Evolutionary conservation across 2,888 invertebrate species (phyloP).

Genomic region (Trichopria drosophilae): DNA sequence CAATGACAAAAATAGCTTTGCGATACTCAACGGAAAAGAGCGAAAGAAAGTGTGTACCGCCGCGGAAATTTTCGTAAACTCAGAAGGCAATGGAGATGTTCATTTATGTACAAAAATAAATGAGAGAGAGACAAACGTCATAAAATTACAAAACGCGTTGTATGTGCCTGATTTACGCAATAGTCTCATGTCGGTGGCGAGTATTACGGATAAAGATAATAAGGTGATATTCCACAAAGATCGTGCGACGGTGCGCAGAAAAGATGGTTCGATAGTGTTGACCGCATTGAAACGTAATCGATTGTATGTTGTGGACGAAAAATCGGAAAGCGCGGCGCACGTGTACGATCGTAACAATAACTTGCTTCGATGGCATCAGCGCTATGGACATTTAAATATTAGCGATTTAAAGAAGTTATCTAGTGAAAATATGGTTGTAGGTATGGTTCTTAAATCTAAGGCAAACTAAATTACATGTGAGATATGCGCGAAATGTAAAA

Average conservation of each 20-base stretch:
- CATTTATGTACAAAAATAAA: slow-evolving; percentile 8
- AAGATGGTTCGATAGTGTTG: slow-evolving; percentile 17
- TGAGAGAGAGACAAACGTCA: neutral
- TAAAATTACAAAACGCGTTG: slow-evolving; percentile 36
- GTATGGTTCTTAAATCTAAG: slow-evolving; percentile 22
- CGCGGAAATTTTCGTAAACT: slow-evolving; percentile 24
- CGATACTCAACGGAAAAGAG: slow-evolving; percentile 5
- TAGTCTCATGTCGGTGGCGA: slow-evolving; percentile 43
- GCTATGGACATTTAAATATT: slow-evolving; percentile 29
- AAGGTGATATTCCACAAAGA: slow-evolving; percentile 37
- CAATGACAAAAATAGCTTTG: slow-evolving; percentile 21
- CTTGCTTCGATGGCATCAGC: slow-evolving; percentile 31
- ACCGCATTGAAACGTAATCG: slow-evolving; percentile 12
- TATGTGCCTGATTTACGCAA: slow-evolving; percentile 40
- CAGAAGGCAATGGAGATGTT: slow-evolving; percentile 19
- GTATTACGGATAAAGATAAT: slow-evolving; percentile 40
- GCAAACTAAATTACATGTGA: slow-evolving; percentile 16
- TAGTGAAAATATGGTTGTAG: slow-evolving; percentile 20
- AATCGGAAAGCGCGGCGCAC: neutral
- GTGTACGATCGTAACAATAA: slow-evolving; percentile 9
- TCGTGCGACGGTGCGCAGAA: slow-evolving; percentile 32
- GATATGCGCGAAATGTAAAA: slow-evolving; percentile 33
- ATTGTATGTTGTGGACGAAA: slow-evolving; percentile 25
- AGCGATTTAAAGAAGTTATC: slow-evolving; percentile 15
- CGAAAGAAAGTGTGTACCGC: slow-evolving; percentile 24